These are phyloP conservation scores for Ormyrus rosae DNA, from an alignment of 2,888 invertebrate genomes.

Conservation along the genomic window DNA sequence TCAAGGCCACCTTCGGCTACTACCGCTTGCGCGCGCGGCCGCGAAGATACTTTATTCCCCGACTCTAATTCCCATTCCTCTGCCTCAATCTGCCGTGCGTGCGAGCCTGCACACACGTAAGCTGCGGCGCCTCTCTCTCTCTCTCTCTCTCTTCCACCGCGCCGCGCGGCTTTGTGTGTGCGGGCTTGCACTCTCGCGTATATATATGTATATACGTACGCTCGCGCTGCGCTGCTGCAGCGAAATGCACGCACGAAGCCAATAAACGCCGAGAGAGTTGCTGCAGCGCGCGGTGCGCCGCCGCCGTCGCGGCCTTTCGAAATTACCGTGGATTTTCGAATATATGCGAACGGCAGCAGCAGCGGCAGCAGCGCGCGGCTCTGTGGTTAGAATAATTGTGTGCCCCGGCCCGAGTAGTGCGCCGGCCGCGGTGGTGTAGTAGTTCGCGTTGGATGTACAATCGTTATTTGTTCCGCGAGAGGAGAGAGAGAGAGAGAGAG, in stretches of 20 bases:
- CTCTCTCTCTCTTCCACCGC: slow-evolving; percentile 11
- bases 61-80: slow-evolving; percentile 63
- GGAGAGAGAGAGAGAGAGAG: too few species aligned
- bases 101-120: slow-evolving; percentile 55
- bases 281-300: slow-evolving; percentile 7
- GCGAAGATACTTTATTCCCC: slow-evolving; percentile 59
- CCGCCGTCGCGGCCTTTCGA: slow-evolving; percentile 45
- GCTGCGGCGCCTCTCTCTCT: slow-evolving; percentile 46
- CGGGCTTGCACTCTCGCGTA: too few species aligned
- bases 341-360: slow-evolving; percentile 34
- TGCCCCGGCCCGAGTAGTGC: slow-evolving; percentile 7
- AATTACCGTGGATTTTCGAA: slow-evolving; percentile 55
- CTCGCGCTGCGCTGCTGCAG: slow-evolving; percentile 8
- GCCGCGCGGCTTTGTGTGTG: too few species aligned
- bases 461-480: slow-evolving; percentile 44
- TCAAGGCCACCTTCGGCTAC: slow-evolving; percentile 62
- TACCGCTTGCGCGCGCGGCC: slow-evolving; percentile 43
- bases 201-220: too few species aligned
- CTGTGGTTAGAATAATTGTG: slow-evolving; percentile 57
- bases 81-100: slow-evolving; percentile 61
- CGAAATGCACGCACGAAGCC: slow-evolving; percentile 51
- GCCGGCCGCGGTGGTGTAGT: background rate
- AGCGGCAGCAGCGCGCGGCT: slow-evolving; percentile 20
- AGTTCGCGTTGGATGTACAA: slow-evolving; percentile 11
- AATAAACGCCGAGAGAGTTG: slow-evolving; percentile 20